Evolutionary conservation across 2,113 vertebrate genomes (phyloP), one percentile per base, ranked within the genome.

Genomic region (Phaetusa simplex): DNA sequence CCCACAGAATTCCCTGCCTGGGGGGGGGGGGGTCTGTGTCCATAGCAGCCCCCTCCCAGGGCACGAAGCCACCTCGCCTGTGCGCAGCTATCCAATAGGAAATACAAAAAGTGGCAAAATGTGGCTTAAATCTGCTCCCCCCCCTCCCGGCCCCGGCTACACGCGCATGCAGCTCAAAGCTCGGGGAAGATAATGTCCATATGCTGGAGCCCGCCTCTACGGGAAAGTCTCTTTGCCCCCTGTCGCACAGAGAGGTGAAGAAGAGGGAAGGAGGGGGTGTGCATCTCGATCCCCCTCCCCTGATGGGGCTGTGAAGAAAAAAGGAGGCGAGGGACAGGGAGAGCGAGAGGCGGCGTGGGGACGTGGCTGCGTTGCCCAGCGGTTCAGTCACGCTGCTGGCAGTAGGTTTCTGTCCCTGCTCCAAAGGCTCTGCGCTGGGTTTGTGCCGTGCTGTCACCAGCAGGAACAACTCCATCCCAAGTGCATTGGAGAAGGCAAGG

Each of bases 311-410:
- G 30, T 62, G 65, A 15, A 52, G 61, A 34, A 74, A 71, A 78
- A 71, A 52, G n/a, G 43, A 29, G 23, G 5, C 1, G 1, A 70
- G 40, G 32, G 24, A 32, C 52, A 22, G 9, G 0, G 11, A 30
- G 26, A 45, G 61, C 1, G 2, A 74, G 47, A 64, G 22, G 27
- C 13, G 67, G 29, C 0, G 0, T 1, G 1, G 32, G 34, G 21
- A 59, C 1, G 0, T 0, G 29, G 32, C 19, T 72, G 40, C 1
- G 0, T 7, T 86, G n/a, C 53, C 5, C 2, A 11, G 12, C 18
- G 2, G 9, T 19, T 47, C 5, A 15, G 8, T 38, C 26, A 15
- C 21, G 76, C 40, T 42, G 10, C 52, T 61, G 47, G 36, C 7
- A 81, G n/a, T 23, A 9, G 30, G 8, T 56, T 84, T 70, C 55